phyloP scores from a whole-genome alignment of 1,140 invertebrate genomes.

The Drosophila nebulosa region DNA sequence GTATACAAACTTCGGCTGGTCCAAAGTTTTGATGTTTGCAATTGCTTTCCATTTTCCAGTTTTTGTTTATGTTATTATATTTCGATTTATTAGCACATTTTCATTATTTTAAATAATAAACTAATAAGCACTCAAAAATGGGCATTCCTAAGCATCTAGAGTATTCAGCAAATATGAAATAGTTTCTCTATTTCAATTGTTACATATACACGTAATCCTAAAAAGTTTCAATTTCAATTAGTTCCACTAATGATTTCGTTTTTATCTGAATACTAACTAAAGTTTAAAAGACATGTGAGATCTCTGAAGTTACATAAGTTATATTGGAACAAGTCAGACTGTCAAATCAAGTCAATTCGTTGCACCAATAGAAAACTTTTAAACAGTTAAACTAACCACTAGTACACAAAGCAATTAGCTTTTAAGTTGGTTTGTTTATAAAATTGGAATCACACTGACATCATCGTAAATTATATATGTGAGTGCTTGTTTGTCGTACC shows the following conservation, averaged over 20 bases:
- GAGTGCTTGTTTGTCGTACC: too few species aligned
- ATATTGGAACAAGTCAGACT: too few species aligned
- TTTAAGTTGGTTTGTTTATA: not conserved
- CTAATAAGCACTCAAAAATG: too few species aligned
- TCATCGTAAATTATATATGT: not conserved
- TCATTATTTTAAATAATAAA: not conserved
- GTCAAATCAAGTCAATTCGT: not conserved
- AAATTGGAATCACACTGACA: not conserved
- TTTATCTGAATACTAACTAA: too few species aligned
- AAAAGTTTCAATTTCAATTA: too few species aligned
- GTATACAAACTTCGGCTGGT: too few species aligned
- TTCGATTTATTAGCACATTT: constrained; percentile 2
- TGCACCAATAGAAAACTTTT: not conserved
- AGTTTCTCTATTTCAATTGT: too few species aligned
- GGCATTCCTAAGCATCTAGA: not conserved
- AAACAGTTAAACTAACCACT: not conserved
- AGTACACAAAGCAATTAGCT: not conserved
- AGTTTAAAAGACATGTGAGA: too few species aligned
- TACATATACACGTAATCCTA: too few species aligned
- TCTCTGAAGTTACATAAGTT: too few species aligned
- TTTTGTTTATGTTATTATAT: constrained; percentile 12
- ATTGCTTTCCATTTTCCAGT: constrained; percentile 19
- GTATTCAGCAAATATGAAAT: too few species aligned
- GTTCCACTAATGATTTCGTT: too few species aligned
- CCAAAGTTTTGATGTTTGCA: constrained; percentile 19